A percentile compares a stretch with the other conserved stretches of the same genome.
Evolutionary conservation across 2,888 invertebrate genomes (phyloP).

Genomic region (Drosophila neutralis): DNA sequence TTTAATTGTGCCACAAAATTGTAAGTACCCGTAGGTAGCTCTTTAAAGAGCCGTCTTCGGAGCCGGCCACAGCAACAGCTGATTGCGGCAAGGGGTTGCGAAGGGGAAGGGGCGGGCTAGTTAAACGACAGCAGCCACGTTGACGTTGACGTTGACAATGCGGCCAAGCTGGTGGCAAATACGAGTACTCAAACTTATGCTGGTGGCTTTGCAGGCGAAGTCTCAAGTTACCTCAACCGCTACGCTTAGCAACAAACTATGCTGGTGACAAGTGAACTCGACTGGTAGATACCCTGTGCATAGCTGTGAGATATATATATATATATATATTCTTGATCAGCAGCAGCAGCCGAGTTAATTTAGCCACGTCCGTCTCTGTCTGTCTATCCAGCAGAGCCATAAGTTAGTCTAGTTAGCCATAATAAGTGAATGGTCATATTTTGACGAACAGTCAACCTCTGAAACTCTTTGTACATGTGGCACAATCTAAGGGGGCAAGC

Average conservation of each 20-base stretch:
- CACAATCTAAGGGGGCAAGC: background rate
- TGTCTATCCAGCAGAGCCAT: background rate
- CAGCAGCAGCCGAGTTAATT: background rate
- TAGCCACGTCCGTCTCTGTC: background rate
- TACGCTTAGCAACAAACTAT: conserved; percentile 47
- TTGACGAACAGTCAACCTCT: too few relatives aligned
- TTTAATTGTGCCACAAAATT: conserved; percentile 78
- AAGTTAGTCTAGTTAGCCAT: background rate
- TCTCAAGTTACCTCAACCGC: conserved; percentile 72
- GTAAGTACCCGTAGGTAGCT: conserved; percentile 71
- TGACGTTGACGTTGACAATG: conserved; percentile 76
- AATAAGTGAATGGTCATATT: background rate
- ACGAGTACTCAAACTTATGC: conserved; percentile 55
- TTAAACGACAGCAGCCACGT: conserved; percentile 40
- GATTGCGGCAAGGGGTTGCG: conserved; percentile 47
- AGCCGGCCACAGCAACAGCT: conserved; percentile 61
- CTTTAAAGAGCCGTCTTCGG: conserved; percentile 57
- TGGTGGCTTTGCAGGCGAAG: conserved; percentile 60
- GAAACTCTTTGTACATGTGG: too few relatives aligned
- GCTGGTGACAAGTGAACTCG: conserved; percentile 21
- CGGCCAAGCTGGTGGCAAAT: conserved; percentile 46
- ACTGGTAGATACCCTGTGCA: background rate
- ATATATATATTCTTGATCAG: background rate
- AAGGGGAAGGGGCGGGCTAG: conserved; percentile 16
- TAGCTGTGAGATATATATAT: background rate